Percentiles rank a stretch among this genome's conserved stretches.
Evolutionary conservation across 2,113 vertebrate genomes (phyloP).

Genomic region (Xyrauchen texanus): DNA sequence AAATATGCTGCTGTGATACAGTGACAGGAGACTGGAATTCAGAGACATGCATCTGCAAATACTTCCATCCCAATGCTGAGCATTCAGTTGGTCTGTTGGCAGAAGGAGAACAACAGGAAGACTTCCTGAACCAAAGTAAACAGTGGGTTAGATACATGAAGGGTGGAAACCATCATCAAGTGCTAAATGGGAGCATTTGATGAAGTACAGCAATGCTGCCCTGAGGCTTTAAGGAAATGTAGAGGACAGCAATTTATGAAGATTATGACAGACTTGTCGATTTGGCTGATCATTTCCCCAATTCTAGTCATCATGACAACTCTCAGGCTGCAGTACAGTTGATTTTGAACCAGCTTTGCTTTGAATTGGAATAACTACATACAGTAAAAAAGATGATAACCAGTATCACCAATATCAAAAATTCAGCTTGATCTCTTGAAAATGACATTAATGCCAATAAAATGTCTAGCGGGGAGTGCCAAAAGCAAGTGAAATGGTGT

Average conservation of each 20-base stretch:
- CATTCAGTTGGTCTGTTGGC: constrained; percentile 38
- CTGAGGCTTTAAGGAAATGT: neutral
- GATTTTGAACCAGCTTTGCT: too few species aligned
- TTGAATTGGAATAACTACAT: too few species aligned
- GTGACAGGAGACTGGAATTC: constrained; percentile 56
- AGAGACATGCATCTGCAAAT: constrained; percentile 53
- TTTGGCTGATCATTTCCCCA: neutral
- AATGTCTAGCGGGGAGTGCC: too few species aligned
- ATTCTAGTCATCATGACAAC: too few species aligned
- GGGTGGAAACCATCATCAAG: constrained; percentile 25
- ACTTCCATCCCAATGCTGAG: constrained; percentile 46
- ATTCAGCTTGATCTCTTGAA: too few species aligned
- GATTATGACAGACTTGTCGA: neutral
- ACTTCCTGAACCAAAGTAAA: constrained; percentile 50
- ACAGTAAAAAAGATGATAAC: too few species aligned
- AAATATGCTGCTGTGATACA: constrained; percentile 31
- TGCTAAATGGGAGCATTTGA: constrained; percentile 26
- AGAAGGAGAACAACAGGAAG: constrained; percentile 36
- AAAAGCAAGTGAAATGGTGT: too few species aligned
- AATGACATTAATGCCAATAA: too few species aligned
- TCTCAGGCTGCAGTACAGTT: too few species aligned
- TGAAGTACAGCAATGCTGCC: neutral
- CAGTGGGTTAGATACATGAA: constrained; percentile 27
- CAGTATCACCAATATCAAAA: too few species aligned
- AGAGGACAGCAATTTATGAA: constrained; percentile 5